A percentile compares a stretch with the other conserved stretches of the same genome.
These are phyloP conservation scores for Chionoecetes opilio DNA, from an alignment of 1,140 invertebrate genomes.

Conservation along the genomic window DNA sequence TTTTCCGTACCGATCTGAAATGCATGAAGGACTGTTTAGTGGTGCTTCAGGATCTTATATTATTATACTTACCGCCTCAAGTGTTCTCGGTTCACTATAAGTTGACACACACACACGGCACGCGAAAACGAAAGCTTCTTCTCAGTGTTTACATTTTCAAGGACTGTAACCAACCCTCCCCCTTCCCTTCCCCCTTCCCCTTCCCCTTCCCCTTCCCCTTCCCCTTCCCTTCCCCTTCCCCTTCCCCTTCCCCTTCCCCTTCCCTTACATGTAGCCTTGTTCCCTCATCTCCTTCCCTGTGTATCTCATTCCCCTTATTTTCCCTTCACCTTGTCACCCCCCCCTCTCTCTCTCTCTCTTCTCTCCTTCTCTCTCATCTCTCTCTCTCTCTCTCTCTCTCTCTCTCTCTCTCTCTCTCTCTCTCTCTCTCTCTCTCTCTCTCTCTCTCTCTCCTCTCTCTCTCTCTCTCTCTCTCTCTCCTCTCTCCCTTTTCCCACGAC, in stretches of 20 bases:
- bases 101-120: background rate
- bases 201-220: background rate
- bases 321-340: background rate
- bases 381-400: background rate
- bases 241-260: background rate
- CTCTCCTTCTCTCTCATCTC: background rate
- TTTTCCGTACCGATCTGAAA: no score
- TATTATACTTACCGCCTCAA: no score
- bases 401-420: background rate
- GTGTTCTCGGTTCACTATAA: no score
- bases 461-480: background rate
- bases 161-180: background rate
- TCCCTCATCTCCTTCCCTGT: background rate
- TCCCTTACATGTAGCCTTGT: background rate
- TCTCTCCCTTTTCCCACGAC: background rate
- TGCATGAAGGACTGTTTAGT: no score
- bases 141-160: constrained; percentile 34
- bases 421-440: background rate
- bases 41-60: no score
- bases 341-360: background rate
- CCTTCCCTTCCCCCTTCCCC: background rate
- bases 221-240: no score
- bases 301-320: no score
- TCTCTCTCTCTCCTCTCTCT: background rate
- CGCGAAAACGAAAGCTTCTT: background rate